Evolutionary conservation across 92 coral and sea anemone species (phyloP).

Genomic region (Virgularia gustaviana): DNA sequence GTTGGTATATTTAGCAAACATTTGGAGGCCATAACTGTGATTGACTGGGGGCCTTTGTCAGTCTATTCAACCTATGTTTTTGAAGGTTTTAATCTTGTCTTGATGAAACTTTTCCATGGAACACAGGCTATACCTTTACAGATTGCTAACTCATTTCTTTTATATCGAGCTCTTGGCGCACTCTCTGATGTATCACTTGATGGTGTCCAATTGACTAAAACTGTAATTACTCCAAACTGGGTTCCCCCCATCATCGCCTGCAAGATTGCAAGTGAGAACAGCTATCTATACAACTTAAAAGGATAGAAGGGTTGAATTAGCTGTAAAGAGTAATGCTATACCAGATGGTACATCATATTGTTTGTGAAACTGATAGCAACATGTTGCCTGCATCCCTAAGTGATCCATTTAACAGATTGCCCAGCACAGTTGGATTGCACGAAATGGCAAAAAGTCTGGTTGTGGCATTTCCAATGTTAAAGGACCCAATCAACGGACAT

Average conservation of each 20-base stretch:
- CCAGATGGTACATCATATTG: constrained; percentile 11
- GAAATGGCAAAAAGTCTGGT: constrained; percentile 15
- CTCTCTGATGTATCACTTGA: background rate
- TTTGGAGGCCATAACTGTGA: too few species aligned
- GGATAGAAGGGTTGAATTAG: constrained; percentile 10
- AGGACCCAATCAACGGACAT: constrained; percentile 4
- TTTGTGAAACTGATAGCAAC: background rate
- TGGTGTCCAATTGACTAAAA: background rate
- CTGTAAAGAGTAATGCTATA: background rate
- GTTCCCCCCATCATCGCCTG: background rate
- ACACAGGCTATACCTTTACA: too few species aligned
- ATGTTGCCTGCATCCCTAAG: background rate
- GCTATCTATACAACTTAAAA: background rate
- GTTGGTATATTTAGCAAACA: too few species aligned
- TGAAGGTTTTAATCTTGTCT: too few species aligned
- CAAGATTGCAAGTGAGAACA: constrained; percentile 7
- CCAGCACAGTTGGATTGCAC: background rate
- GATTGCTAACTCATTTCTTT: too few species aligned
- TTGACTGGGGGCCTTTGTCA: too few species aligned
- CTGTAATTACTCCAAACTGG: background rate
- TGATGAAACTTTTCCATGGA: too few species aligned
- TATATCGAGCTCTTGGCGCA: background rate
- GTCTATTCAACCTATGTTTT: too few species aligned
- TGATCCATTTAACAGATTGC: constrained; percentile 3
- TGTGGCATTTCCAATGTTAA: constrained; percentile 7